phyloP scores from a whole-genome alignment of 1,140 invertebrate species.

The Heliconius hewitsoni region DNA sequence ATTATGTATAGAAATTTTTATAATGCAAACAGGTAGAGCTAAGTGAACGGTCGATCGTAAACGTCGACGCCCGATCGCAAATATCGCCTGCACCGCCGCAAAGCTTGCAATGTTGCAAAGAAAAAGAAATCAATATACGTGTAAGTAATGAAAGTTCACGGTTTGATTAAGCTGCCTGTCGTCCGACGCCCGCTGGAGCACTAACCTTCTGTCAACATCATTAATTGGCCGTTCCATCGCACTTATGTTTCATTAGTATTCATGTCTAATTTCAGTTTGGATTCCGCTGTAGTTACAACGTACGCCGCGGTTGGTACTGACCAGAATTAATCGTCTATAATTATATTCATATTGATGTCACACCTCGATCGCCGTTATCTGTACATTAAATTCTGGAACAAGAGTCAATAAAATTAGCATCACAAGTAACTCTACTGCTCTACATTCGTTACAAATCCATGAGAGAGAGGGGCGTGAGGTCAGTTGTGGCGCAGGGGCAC shows the following conservation, averaged over 20 bases:
- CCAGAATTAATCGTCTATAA: conserved; percentile 54
- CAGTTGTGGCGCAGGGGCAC: no score
- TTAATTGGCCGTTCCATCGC: conserved; percentile 75
- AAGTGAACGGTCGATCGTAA: not conserved
- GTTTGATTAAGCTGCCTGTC: conserved; percentile 62
- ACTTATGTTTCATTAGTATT: conserved; percentile 72
- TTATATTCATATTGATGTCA: conserved; percentile 58
- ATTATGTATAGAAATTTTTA: not conserved
- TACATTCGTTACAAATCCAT: no score
- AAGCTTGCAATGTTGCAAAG: conserved; percentile 34
- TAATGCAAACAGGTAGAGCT: not conserved
- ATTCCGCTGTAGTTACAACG: conserved; percentile 37
- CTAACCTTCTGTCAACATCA: conserved; percentile 55
- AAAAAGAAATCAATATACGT: conserved; percentile 51
- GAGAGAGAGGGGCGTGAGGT: no score
- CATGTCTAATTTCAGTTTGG: conserved; percentile 57
- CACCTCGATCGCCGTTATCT: conserved; percentile 51
- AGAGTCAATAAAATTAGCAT: conserved; percentile 62
- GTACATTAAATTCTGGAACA: conserved; percentile 48
- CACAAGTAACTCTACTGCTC: conserved; percentile 43
- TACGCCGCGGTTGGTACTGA: conserved; percentile 40
- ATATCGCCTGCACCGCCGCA: not conserved
- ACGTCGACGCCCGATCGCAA: not conserved
- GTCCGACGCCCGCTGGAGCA: conserved; percentile 26
- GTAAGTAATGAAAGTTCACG: conserved; percentile 70